phyloP scores from a whole-genome alignment of 2,888 invertebrate genomes.

The Cephus runcator region DNA sequence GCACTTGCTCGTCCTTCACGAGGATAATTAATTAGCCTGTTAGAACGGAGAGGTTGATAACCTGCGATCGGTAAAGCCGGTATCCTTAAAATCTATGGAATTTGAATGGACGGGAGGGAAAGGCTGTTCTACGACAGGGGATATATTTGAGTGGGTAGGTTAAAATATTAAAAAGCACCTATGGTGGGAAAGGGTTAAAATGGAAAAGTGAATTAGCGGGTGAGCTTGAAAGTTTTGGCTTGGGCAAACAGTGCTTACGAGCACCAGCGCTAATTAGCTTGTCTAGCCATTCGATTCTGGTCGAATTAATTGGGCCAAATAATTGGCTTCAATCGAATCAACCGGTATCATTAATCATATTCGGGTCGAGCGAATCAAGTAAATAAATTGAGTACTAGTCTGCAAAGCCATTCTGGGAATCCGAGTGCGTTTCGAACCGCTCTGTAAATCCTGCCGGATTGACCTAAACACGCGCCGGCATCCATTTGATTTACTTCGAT shows the following conservation, averaged over 20 bases:
- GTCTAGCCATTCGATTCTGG: constrained; percentile 9
- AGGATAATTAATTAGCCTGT: not conserved
- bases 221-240: not conserved
- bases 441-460: not conserved
- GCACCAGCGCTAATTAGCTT: constrained; percentile 8
- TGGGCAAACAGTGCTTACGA: constrained; percentile 1
- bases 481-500: not conserved
- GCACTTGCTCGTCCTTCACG: not conserved
- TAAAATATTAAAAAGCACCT: not conserved
- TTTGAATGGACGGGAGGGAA: not conserved
- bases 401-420: not conserved
- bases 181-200: not conserved
- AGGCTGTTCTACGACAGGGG: not conserved
- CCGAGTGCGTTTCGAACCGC: not conserved
- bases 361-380: not conserved
- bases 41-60: not conserved
- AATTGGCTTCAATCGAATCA: constrained; percentile 26
- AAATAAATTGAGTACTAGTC: not conserved
- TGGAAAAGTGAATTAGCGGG: constrained; percentile 4
- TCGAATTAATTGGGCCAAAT: constrained; percentile 29
- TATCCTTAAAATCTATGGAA: not conserved
- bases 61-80: not conserved
- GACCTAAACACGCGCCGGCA: not conserved
- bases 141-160: not conserved
- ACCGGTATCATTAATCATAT: constrained; percentile 2